These are phyloP conservation scores for Polia nebulosa DNA, from an alignment of 2,888 invertebrate genomes.

Conservation along the genomic window DNA sequence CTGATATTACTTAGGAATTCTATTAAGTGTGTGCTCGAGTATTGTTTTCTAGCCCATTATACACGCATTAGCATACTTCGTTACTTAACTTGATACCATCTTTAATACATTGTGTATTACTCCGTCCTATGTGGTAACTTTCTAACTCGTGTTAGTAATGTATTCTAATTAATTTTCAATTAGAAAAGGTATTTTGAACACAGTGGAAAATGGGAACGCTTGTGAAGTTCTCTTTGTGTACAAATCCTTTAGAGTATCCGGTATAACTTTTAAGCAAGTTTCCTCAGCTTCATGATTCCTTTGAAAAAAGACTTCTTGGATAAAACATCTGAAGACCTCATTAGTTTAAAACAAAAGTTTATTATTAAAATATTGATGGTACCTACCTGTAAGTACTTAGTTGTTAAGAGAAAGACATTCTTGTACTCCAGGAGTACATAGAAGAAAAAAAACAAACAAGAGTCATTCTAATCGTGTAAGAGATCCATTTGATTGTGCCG, in stretches of 20 bases:
- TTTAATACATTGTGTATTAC: constrained; percentile 52
- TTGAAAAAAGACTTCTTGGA: constrained; percentile 18
- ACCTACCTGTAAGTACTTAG: background rate
- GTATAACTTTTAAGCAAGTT: constrained; percentile 39
- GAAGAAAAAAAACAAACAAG: constrained; percentile 81
- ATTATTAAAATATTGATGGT: constrained; percentile 9
- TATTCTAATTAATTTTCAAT: constrained; percentile 68
- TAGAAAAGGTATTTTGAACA: constrained; percentile 47
- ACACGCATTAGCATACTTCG: constrained; percentile 85
- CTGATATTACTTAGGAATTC: constrained; percentile 87
- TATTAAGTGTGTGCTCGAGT: constrained; percentile 82
- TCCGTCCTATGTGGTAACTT: constrained; percentile 38
- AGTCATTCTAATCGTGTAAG: constrained; percentile 79
- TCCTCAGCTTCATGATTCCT: constrained; percentile 17
- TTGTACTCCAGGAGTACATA: constrained; percentile 28
- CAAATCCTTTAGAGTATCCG: constrained; percentile 33
- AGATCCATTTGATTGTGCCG: constrained; percentile 76
- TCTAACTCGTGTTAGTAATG: constrained; percentile 47
- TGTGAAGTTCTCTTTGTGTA: constrained; percentile 50
- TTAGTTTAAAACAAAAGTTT: constrained; percentile 22
- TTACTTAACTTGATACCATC: constrained; percentile 69
- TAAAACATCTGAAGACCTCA: constrained; percentile 7
- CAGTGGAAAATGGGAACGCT: constrained; percentile 34
- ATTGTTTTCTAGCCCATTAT: constrained; percentile 88
- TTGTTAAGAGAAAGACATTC: constrained; percentile 25